Base-by-base conservation (phyloP, 2,888 invertebrate species). In the Sarcophaga variegata region DNA sequence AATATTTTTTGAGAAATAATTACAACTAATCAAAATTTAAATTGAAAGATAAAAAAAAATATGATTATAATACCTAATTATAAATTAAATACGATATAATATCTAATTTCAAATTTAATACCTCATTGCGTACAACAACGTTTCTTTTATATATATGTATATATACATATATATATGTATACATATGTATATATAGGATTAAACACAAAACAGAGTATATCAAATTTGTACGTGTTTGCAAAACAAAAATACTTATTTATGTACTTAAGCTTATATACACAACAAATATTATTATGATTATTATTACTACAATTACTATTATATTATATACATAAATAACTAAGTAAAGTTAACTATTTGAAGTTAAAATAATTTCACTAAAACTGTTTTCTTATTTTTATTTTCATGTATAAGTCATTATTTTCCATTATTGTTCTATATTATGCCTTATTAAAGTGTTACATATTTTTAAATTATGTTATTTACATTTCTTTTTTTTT, bases 101-200 rank as follows among this genome's bases (percentile, higher is more conserved):
- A 75, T 84, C 69, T 85, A 62, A 81, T 85, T 85, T 85, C 59
- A 85, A 85, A 80, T 86, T 72, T 72, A 81, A 87, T 87, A 87
- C 84, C 84, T 87, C 84, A 87, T 84, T 82, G 84, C 87, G 87
- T 87, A 87, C 84, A 87, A 86, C 83, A 80, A 83, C 70, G 69
- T 81, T 83, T 85, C 66, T 83, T 84, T 81, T 83, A 67, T 76
- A 75, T 75, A 81, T 54, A 59, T 60, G 64, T 37, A 77, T 20
- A 60, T 67, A 25, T 60, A 77, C 27, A 81, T 66, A 78, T 54
- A 71, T 45, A 49, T 6, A 80, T 75, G 47, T 60, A 74, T 75
- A 79, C 20, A 72, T 79, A 76, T 69, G 77, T 59, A 37, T 77
- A 63, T 66, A 59, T 59, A 25, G 49, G 63, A 27, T 59, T 45